These are phyloP conservation scores for Loxodonta africana DNA, from an alignment of 2,113 vertebrate species.

Conservation along the genomic window DNA sequence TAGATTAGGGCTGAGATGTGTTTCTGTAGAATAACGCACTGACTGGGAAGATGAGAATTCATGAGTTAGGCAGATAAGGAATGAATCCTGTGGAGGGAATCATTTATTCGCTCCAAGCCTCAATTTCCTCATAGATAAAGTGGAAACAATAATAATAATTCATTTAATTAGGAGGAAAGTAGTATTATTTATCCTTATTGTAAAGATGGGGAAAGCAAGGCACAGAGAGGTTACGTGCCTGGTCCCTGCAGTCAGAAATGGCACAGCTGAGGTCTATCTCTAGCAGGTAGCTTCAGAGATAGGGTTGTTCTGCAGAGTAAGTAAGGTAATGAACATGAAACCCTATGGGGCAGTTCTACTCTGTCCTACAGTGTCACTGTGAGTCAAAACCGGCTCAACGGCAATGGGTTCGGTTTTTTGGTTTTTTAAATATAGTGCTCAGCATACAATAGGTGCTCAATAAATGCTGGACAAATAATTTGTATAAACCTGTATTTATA, in stretches of 20 bases:
- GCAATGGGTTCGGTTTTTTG: no score
- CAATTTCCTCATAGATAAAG: slow-evolving; percentile 11
- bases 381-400: no score
- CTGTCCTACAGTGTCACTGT: no score
- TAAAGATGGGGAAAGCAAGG: background rate
- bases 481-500: background rate
- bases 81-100: slow-evolving; percentile 19
- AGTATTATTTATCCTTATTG: background rate
- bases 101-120: slow-evolving; percentile 35
- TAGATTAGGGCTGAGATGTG: slow-evolving; percentile 59
- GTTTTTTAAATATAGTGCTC: no score
- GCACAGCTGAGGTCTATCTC: background rate
- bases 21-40: slow-evolving; percentile 2
- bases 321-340: no score
- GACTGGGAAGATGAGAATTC: background rate
- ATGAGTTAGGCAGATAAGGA: background rate
- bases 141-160: slow-evolving; percentile 16
- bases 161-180: slow-evolving; percentile 9
- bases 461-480: background rate
- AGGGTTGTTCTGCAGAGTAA: no score
- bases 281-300: background rate
- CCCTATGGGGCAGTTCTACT: no score
- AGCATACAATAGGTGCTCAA: background rate
- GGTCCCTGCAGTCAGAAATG: background rate
- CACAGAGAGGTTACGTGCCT: background rate